Base-by-base conservation (phyloP, 2,797 vertebrate genomes). In the Phataginus tetradactyla region DNA sequence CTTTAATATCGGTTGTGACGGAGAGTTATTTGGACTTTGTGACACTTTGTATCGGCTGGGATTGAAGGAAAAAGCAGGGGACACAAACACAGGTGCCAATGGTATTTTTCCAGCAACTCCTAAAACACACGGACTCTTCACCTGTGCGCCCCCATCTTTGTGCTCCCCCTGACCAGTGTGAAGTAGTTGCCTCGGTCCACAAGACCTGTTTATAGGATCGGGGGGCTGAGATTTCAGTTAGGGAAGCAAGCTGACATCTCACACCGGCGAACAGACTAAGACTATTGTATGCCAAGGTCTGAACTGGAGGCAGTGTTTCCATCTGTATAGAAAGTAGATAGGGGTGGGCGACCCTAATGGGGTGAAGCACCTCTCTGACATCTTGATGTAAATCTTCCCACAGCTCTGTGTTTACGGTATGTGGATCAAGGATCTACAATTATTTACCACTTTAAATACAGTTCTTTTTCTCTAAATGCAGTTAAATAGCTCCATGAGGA, bases 1-100 rank as follows among this genome's bases (percentile, higher is more conserved):
- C 53, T 95, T 68, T 89, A 91, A 89, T 84, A 96, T 77, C 90
- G 79, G 61, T 53, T 42, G 4, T 86, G 63, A 88, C 93, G 64
- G 17, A 34, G 59, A 89, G 53, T 91, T 95, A 89, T 91, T 85
- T 91, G 77, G 83, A 79, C n/a, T 89, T n/a, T 90, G 71, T 77
- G 79, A 86, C 68, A 66, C 74, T 18, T 87, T 57, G 57, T 66
- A 63, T 84, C 86, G 77, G 11, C n/a, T 72, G 74, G 39, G 53
- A 71, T 64, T 66, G 29, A 69, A 94, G n/a, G 29, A 72, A 77
- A 89, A 77, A 89, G 64, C 53, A 61, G 66, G 8, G 77, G 57
- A 61, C 64, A 86, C 29, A 86, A 75, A 64, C 7, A 55, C 1
- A 1, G 23, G 15, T 83, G 78, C 81, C 71, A 87, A 64, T 34